Conservation (phyloP, 1,140 invertebrate species). For the Trinorchestia longiramus region DNA sequence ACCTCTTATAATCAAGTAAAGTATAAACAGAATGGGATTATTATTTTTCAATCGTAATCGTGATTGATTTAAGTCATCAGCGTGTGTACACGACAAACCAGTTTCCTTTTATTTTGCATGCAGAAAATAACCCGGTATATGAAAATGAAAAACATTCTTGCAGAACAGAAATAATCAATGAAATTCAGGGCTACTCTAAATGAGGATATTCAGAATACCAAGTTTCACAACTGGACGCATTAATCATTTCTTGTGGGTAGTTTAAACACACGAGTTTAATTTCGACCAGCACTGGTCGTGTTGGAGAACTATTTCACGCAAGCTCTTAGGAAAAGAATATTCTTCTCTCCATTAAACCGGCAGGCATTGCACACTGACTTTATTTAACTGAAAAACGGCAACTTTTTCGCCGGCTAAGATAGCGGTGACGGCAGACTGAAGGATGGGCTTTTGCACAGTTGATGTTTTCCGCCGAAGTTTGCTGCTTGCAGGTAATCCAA, state of each 20-base stretch:
- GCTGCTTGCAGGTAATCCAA: neutral
- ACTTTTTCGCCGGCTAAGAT: neutral
- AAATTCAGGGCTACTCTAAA: too few species aligned
- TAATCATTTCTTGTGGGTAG: neutral
- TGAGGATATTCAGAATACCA: too few species aligned
- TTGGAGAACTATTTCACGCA: neutral
- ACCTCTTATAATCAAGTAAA: too few species aligned
- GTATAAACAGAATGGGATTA: too few species aligned
- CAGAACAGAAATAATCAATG: too few species aligned
- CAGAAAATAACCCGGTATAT: too few species aligned
- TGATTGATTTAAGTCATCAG: too few species aligned
- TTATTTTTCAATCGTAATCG: too few species aligned
- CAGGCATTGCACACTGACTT: neutral
- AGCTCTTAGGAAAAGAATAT: neutral
- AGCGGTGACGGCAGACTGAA: neutral
- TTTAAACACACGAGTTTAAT: neutral
- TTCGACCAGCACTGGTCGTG: neutral
- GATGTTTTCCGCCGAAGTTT: neutral
- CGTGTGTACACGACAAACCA: too few species aligned
- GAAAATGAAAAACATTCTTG: too few species aligned
- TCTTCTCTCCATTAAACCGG: neutral
- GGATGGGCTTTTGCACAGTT: neutral
- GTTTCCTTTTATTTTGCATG: too few species aligned
- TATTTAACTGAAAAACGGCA: neutral
- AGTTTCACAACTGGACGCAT: neutral